Conservation (phyloP, 2,113 vertebrate genomes). For the Sitta europaea region DNA sequence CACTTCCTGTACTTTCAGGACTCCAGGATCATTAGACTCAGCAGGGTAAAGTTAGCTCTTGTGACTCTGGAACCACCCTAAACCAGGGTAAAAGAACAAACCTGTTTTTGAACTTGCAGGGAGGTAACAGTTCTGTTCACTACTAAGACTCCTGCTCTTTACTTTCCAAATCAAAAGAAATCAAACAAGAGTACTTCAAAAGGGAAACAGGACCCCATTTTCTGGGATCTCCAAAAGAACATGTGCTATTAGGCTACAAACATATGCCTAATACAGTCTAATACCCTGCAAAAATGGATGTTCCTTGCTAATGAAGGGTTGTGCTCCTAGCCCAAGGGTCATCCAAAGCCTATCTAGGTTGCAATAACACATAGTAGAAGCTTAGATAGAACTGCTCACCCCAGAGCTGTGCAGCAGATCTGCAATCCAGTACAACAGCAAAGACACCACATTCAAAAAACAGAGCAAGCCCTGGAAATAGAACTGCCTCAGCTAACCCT, state of each 20-base stretch:
- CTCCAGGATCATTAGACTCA: neutral
- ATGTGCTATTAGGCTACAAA: rapidly evolving
- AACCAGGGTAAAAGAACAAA: neutral
- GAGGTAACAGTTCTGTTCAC: neutral
- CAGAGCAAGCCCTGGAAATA: neutral
- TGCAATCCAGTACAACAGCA: neutral
- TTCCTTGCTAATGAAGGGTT: rapidly evolving
- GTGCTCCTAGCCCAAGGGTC: neutral
- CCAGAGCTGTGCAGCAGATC: neutral
- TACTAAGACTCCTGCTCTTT: neutral
- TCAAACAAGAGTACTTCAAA: neutral
- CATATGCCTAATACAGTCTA: neutral
- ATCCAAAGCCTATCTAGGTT: neutral
- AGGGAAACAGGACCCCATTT: neutral
- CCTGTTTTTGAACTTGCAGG: neutral
- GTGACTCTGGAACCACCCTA: neutral
- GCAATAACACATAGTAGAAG: neutral
- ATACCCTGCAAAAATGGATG: neutral
- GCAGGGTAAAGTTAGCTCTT: neutral
- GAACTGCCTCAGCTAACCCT: neutral
- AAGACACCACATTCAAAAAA: neutral
- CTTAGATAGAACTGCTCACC: neutral
- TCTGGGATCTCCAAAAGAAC: neutral
- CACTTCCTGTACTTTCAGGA: neutral
- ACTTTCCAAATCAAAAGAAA: neutral